Conservation (phyloP, 64 coral and sea anemone species). For the Acropora tenuis region DNA sequence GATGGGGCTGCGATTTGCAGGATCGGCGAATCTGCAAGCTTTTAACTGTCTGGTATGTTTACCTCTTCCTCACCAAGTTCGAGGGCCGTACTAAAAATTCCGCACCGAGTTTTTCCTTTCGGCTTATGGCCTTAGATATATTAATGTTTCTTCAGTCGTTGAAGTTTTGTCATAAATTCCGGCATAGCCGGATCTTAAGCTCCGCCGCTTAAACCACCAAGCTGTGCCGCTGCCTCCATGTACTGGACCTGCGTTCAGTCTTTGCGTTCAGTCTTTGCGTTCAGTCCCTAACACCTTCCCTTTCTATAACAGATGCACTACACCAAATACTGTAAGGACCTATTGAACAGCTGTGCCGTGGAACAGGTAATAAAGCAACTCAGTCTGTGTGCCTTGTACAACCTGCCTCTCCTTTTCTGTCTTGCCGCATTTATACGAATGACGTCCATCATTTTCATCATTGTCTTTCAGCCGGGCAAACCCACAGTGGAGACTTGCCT, state of each 20-base stretch:
- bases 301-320: slow-evolving; percentile 87
- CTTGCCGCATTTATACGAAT: too few species aligned
- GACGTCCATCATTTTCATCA: not conserved
- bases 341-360: slow-evolving; percentile 52
- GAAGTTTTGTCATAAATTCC: too few species aligned
- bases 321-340: slow-evolving; percentile 88
- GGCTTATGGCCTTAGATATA: too few species aligned
- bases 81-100: too few species aligned
- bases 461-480: slow-evolving; percentile 76
- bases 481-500: slow-evolving; percentile 92
- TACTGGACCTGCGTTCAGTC: not conserved
- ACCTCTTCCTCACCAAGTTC: not conserved
- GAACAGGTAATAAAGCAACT: slow-evolving; percentile 73
- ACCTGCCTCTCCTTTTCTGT: not conserved
- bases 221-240: too few species aligned
- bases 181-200: too few species aligned
- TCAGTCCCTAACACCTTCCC: not conserved
- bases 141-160: too few species aligned
- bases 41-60: slow-evolving; percentile 78
- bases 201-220: too few species aligned
- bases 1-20: slow-evolving; percentile 95
- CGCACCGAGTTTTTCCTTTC: too few species aligned
- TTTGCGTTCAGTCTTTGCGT: not conserved
- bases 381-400: too few species aligned
- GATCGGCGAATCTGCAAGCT: slow-evolving; percentile 93